Conservation (phyloP, 1,140 invertebrate genomes). For the Scaptomyza montana region DNA sequence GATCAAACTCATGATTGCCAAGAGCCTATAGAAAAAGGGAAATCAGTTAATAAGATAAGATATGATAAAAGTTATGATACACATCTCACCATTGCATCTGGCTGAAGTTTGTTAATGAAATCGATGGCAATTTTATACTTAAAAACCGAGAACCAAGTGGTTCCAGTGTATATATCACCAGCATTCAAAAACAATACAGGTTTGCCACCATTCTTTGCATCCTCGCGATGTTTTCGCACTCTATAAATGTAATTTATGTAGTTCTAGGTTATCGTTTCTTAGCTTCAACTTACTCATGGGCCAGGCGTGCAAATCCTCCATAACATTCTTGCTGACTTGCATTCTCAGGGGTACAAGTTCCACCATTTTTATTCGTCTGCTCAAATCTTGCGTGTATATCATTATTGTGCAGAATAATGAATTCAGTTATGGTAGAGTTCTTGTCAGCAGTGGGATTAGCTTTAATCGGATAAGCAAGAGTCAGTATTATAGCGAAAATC, state of each 20-base stretch:
- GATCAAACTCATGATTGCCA: constrained; percentile 97
- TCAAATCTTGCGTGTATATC: constrained; percentile 95
- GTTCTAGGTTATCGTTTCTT: no score
- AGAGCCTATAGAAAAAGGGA: constrained; percentile 87
- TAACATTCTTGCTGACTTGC: constrained; percentile 87
- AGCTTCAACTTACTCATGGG: constrained; percentile 85
- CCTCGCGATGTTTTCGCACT: constrained; percentile 85
- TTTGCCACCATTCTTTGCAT: constrained; percentile 84
- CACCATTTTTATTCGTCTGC: constrained; percentile 88
- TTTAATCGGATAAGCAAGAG: not conserved
- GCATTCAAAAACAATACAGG: constrained; percentile 91
- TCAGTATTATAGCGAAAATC: not conserved
- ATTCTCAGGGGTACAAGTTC: constrained; percentile 86
- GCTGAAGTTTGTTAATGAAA: constrained; percentile 90
- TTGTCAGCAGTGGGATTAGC: constrained; percentile 44
- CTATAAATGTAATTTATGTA: constrained; percentile 54
- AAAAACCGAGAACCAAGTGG: constrained; percentile 91
- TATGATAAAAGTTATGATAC: no score
- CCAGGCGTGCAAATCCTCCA: constrained; percentile 91
- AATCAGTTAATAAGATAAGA: not conserved
- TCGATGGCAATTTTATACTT: constrained; percentile 90
- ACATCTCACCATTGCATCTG: constrained; percentile 92
- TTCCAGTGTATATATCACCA: constrained; percentile 95
- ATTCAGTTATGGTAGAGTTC: constrained; percentile 84
- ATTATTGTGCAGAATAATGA: constrained; percentile 93